phyloP scores from a whole-genome alignment of 2,797 vertebrate species.

The Siniperca scherzeri region DNA sequence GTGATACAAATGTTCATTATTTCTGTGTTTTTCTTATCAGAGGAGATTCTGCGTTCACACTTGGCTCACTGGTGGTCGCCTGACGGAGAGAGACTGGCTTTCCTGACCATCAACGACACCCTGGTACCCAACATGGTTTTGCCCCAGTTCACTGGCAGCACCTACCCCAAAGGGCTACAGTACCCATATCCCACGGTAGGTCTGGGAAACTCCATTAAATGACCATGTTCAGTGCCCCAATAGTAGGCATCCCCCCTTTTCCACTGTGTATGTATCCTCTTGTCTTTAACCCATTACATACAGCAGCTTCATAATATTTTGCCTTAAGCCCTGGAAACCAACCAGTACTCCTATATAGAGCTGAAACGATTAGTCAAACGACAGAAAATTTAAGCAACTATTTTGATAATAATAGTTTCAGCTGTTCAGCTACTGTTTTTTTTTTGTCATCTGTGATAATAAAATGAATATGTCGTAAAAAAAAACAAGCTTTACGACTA shows the following conservation, averaged over 20 bases:
- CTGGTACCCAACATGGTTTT: conserved; percentile 94
- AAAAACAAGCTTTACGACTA: not conserved
- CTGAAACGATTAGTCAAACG: not conserved
- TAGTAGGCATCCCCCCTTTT: too few species aligned
- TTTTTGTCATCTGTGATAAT: not conserved
- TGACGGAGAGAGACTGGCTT: conserved; percentile 94
- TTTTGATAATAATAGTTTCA: not conserved
- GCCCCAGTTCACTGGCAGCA: conserved; percentile 91
- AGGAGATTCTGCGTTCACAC: conserved; percentile 93
- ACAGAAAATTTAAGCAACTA: not conserved
- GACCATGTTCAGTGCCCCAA: too few species aligned
- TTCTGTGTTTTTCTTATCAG: conserved; percentile 71
- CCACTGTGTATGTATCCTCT: too few species aligned
- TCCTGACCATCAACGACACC: conserved; percentile 93
- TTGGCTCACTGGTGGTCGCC: conserved; percentile 98
- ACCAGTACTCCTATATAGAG: not conserved
- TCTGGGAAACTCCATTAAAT: not conserved
- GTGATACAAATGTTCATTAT: not conserved
- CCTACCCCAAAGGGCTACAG: conserved; percentile 92
- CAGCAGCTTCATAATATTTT: not conserved
- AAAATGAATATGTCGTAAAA: not conserved
- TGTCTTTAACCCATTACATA: not conserved
- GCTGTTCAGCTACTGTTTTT: too few species aligned
- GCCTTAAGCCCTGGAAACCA: not conserved
- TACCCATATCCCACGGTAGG: conserved; percentile 90